Percentiles rank a stretch among this genome's conserved stretches.
These are phyloP conservation scores for Nemotelus nigrinus DNA, from an alignment of 2,888 invertebrate species.

Conservation along the genomic window DNA sequence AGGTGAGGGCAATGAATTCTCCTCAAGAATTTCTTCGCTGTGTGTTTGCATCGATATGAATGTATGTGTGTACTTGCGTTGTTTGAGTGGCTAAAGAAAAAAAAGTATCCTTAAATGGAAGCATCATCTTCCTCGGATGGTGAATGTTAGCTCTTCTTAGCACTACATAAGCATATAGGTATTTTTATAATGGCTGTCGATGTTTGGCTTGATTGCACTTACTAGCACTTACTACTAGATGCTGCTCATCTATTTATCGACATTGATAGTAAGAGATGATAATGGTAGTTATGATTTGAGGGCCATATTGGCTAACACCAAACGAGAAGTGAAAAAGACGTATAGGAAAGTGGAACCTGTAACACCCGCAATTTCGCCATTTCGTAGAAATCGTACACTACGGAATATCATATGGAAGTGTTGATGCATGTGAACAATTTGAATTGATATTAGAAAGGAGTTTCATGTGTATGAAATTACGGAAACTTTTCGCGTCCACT, in stretches of 20 bases:
- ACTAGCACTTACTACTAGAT: no score
- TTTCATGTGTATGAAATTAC: background rate
- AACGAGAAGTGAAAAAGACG: conserved; percentile 6
- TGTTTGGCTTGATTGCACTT: background rate
- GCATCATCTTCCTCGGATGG: conserved; percentile 34
- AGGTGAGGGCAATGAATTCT: conserved; percentile 13
- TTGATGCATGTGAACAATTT: no score
- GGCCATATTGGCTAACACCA: conserved; percentile 11
- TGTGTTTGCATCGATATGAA: background rate
- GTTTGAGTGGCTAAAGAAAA: conserved; percentile 1
- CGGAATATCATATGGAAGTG: no score
- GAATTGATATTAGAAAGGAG: background rate
- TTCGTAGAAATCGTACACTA: conserved; percentile 59
- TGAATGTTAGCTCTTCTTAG: conserved; percentile 26
- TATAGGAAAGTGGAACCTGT: conserved; percentile 41
- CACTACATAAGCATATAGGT: background rate
- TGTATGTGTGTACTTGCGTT: background rate
- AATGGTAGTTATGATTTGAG: background rate
- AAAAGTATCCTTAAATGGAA: conserved; percentile 40
- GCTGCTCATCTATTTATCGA: background rate
- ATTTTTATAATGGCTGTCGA: background rate
- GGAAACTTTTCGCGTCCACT: background rate
- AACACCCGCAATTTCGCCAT: conserved; percentile 64
- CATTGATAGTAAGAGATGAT: background rate
- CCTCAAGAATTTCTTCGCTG: background rate